Base-by-base conservation (phyloP, 2,797 vertebrate species). In the Pseudochaenichthys georgianus region DNA sequence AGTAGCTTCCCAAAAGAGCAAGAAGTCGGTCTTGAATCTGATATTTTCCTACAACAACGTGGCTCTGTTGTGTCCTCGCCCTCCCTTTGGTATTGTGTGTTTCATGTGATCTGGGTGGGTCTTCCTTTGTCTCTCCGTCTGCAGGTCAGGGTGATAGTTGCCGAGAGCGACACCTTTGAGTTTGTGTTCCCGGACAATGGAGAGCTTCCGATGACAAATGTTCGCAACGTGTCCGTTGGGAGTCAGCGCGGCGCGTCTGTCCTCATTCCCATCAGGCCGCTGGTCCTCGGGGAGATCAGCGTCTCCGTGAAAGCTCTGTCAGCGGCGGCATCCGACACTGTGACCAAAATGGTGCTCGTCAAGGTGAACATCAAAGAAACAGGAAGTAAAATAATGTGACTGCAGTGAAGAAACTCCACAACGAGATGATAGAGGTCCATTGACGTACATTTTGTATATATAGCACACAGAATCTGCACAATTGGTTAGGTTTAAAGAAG, bases 121-220 rank as follows among this genome's bases (percentile, higher is more conserved):
- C 38, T 53, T 17, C 31, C 19, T 11, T 15, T 34, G 76, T 11
- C 73, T 38, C 65, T 75, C 76, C 84, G 60, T 23, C 75, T 67
- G 19, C 88, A 98, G 97, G 96, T 96, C 79, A 80, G 79, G 6
- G 92, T 98, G 57, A 91, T 77, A 9, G 87, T 99, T 50, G 91
- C 92, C 4, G 41, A 86, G 58, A 96, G 89, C 52, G 92, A 93
- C 9, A 74, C 86, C 63, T 97, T 97, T 87, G 92, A 96, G 81
- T 94, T 98, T 67, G 73, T 96, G 77, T 69, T 92, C 66, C 60
- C 86, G 47, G 94, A 89, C 7, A 88, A 77, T 64, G 84, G 91
- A 74, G 64, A 79, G 46, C 88, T 95, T 57, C 55, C 84, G 62
- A 88, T 89, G 73, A 75, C 73, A 65, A 78, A 86, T 47, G 85